These are phyloP conservation scores for Polylopha cassiicola DNA, from an alignment of 2,888 invertebrate genomes.

Conservation along the genomic window DNA sequence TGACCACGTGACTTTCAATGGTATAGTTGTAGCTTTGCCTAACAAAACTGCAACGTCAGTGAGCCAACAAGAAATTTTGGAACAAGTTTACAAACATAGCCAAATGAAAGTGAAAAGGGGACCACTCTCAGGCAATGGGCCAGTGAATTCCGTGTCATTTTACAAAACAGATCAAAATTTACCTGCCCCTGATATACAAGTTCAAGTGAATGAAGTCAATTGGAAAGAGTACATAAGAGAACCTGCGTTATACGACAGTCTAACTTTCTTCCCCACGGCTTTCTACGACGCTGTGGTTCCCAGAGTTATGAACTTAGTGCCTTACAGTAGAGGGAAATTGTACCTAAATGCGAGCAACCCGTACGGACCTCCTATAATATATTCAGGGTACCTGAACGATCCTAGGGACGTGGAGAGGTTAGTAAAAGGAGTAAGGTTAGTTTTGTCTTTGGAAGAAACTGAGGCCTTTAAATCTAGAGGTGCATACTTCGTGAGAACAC, in stretches of 20 bases:
- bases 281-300: conserved; percentile 78
- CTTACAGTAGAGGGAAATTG: conserved; percentile 78
- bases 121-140: conserved; percentile 73
- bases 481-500: conserved; percentile 68
- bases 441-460: conserved; percentile 75
- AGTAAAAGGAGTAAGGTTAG: conserved; percentile 77
- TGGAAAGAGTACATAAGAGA: conserved; percentile 72
- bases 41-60: conserved; percentile 68
- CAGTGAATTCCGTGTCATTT: conserved; percentile 75
- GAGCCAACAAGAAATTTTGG: conserved; percentile 47
- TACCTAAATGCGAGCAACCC: conserved; percentile 81
- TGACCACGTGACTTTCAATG: conserved; percentile 60
- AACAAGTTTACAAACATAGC: conserved; percentile 56
- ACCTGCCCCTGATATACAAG: conserved; percentile 80
- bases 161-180: conserved; percentile 65
- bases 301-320: conserved; percentile 76
- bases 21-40: conserved; percentile 68
- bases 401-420: conserved; percentile 77
- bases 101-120: conserved; percentile 50
- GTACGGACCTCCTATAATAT: conserved; percentile 81
- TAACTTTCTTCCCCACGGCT: conserved; percentile 65
- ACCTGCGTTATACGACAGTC: conserved; percentile 55
- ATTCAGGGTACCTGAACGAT: conserved; percentile 80
- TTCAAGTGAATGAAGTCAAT: conserved; percentile 67
- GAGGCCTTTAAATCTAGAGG: conserved; percentile 75